Base-by-base conservation (phyloP, 1,140 invertebrate species). In the Cyrtorhinus lividipennis region DNA sequence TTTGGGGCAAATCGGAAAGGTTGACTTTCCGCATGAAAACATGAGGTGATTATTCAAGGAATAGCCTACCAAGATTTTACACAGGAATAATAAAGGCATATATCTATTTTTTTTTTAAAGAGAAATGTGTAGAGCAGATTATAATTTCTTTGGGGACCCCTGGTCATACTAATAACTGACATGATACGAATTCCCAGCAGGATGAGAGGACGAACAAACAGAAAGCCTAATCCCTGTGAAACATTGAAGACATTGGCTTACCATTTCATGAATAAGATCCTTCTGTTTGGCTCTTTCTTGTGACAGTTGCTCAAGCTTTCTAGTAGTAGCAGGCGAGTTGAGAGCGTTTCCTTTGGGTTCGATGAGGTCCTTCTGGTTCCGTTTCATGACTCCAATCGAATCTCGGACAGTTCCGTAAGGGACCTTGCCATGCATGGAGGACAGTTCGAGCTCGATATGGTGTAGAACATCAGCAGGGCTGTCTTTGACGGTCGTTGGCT, bases 401-500 rank as follows among this genome's bases (percentile, higher is more conserved):
- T 86, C 84, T 68, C 81, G 79, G 0, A 77, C 81, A 68, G 84
- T 86, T 56, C 81, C 81, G 64, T 87, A 87, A 66, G 86, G 83
- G 1, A 27, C 27, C 2, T 27, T 59, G n/a, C 27, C 58, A 18
- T 13, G 24, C 8, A 59, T n/a, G n/a, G 58, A 30, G 2, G n/a
- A 12, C 12, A 27, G 24, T 10, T 25, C 58, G 26, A 27, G n/a
- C n/a, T 59, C 58, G 12, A 53, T 22, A 22, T 53, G 10, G 10
- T 20, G 10, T 20, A 53, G 20, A 10, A 30, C 53, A 56, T 68
- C 64, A 12, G 66, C 18, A 24, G 68, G 67, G 25, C 64, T 68
- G 46, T 72, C 68, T 59, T 69, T 69, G 2, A 72, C 64, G 12
- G 70, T 72, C 0, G 64, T 63, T 38, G 67, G 38, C 56, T 72